phyloP scores from a whole-genome alignment of 2,113 vertebrate genomes.

The Corythaixoides concolor region DNA sequence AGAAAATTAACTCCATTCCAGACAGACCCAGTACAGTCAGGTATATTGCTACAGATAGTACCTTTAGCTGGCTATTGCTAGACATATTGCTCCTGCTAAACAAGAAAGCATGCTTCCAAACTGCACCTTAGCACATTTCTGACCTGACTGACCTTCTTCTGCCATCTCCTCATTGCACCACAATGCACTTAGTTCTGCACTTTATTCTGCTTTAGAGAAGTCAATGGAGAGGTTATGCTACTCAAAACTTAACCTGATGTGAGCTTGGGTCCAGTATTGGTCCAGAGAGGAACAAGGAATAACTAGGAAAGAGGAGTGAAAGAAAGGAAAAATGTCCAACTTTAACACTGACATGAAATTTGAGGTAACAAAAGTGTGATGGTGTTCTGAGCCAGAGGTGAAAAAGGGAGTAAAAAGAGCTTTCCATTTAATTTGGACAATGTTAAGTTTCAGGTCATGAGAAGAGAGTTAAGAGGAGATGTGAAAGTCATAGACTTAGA shows the following conservation, averaged over 20 bases:
- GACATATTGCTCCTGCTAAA: not conserved
- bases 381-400: fast-evolving
- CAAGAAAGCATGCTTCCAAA: not conserved
- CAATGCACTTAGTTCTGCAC: not conserved
- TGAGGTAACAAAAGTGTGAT: not conserved
- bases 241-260: not conserved
- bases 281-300: not conserved
- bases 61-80: not conserved
- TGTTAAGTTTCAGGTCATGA: not conserved
- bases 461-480: not conserved
- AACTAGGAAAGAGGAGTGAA: not conserved
- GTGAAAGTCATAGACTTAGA: not conserved
- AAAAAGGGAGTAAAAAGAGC: not conserved
- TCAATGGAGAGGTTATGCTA: not conserved
- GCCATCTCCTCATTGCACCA: fast-evolving
- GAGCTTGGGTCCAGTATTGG: not conserved
- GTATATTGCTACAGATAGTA: not conserved
- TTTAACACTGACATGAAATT: not conserved
- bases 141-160: not conserved
- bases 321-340: not conserved
- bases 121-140: not conserved
- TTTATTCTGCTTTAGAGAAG: not conserved
- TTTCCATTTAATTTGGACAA: not conserved
- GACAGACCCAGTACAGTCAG: not conserved
- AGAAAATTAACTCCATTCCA: not conserved